phyloP scores from a whole-genome alignment of 2,113 vertebrate genomes.

The Emydocephalus ijimae region DNA sequence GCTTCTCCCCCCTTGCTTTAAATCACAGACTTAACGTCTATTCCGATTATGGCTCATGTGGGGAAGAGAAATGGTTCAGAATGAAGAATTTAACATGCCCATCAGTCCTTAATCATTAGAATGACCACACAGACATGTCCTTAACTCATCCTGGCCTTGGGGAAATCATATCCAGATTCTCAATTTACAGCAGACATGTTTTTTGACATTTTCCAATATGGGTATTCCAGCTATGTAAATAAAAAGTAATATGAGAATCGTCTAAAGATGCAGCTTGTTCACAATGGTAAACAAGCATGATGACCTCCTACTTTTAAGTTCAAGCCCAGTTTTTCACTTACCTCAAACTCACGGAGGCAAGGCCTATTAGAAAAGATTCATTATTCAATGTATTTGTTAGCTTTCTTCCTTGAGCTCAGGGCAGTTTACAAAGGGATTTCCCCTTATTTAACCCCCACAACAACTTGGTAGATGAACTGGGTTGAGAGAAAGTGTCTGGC shows the following conservation, averaged over 20 bases:
- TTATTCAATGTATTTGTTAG: neutral
- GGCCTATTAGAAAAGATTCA: neutral
- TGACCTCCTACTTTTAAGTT: neutral
- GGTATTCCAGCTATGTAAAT: neutral
- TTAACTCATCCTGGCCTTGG: neutral
- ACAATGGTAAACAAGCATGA: neutral
- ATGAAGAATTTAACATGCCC: neutral
- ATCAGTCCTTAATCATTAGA: neutral
- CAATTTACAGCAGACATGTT: neutral
- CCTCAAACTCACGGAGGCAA: neutral
- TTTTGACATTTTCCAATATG: neutral
- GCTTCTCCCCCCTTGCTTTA: neutral
- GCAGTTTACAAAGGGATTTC: neutral
- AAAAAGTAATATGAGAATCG: neutral
- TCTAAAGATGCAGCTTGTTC: neutral
- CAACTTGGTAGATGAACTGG: neutral
- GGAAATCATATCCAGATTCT: constrained; percentile 10
- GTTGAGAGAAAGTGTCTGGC: neutral
- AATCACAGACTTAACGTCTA: neutral
- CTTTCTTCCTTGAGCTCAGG: neutral
- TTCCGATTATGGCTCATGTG: neutral
- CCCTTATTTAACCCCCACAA: neutral
- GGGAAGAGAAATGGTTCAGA: neutral
- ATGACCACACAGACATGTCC: neutral
- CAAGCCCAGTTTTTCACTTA: neutral